Conservation (phyloP, 2,113 vertebrate genomes). For the Trichomycterus rosablanca region DNA sequence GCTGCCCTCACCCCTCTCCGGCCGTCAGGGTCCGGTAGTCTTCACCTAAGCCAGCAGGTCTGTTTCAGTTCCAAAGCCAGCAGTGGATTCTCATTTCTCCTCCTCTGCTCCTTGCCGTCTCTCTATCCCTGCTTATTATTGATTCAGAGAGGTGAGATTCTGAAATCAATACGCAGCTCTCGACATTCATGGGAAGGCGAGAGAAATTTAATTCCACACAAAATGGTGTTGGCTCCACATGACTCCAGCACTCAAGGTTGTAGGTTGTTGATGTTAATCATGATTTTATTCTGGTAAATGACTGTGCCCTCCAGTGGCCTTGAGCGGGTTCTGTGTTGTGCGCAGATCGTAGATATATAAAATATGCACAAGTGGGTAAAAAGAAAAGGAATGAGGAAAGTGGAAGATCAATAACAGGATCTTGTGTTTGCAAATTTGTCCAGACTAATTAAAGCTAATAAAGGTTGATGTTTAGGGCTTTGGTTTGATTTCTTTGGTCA, state of each 20-base stretch:
- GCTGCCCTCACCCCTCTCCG: not conserved
- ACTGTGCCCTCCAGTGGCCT: conserved; percentile 33
- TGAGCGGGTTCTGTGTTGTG: conserved; percentile 9
- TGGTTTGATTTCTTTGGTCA: no score
- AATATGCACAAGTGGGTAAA: not conserved
- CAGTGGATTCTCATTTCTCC: conserved; percentile 21
- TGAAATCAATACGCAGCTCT: conserved; percentile 43
- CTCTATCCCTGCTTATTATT: conserved; percentile 28
- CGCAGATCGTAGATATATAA: conserved; percentile 13
- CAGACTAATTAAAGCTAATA: not conserved
- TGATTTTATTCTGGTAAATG: conserved; percentile 37
- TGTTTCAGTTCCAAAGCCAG: conserved; percentile 3
- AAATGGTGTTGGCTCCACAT: conserved; percentile 27
- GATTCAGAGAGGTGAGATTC: conserved; percentile 46
- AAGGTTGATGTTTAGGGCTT: no score
- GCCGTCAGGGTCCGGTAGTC: conserved; percentile 22
- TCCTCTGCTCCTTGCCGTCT: conserved; percentile 11
- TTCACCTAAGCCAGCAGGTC: conserved; percentile 15
- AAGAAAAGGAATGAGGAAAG: not conserved
- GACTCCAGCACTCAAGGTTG: conserved; percentile 22
- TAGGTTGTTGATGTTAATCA: conserved; percentile 41
- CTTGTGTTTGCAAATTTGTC: not conserved
- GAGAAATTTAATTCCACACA: conserved; percentile 38
- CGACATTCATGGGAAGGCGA: conserved; percentile 30
- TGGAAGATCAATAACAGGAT: conserved; percentile 4